A percentile compares a stretch with the other conserved stretches of the same genome.
Conservation (phyloP, 2,888 invertebrate genomes). For the Polylopha cassiicola region DNA sequence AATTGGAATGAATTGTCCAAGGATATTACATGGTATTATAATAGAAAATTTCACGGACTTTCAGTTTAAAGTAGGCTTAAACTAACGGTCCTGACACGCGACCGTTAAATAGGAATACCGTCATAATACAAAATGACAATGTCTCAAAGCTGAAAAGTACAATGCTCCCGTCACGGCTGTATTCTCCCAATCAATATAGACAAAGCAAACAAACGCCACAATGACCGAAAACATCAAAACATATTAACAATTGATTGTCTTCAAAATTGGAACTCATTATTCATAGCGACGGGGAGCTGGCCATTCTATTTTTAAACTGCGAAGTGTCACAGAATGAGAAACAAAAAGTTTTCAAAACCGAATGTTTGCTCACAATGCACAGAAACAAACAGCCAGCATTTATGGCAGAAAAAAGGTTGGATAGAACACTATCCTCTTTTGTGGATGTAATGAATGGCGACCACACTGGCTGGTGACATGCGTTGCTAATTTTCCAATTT, state of each 20-base stretch:
- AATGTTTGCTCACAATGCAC: conserved; percentile 50
- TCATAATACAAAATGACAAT: conserved; percentile 19
- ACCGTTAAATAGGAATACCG: conserved; percentile 21
- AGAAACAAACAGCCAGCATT: conserved; percentile 38
- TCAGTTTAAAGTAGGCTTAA: conserved; percentile 11
- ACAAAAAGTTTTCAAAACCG: conserved; percentile 36
- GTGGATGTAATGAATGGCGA: conserved; percentile 56
- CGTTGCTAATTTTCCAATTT: conserved; percentile 71
- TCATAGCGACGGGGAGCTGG: conserved; percentile 58
- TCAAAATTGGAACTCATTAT: conserved; percentile 65
- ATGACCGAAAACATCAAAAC: conserved; percentile 69
- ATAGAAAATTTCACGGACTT: too few species aligned
- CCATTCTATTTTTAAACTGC: conserved; percentile 43
- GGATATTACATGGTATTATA: too few species aligned
- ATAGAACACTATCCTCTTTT: conserved; percentile 42
- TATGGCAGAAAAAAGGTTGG: conserved; percentile 31
- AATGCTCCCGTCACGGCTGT: conserved; percentile 51
- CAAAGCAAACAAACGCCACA: conserved; percentile 44
- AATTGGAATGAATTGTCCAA: too few species aligned
- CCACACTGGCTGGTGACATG: conserved; percentile 63
- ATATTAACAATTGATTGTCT: conserved; percentile 68
- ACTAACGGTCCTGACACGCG: conserved; percentile 21
- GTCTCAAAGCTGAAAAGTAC: conserved; percentile 20
- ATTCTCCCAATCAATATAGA: conserved; percentile 53
- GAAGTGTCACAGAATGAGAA: conserved; percentile 38